Evolutionary conservation across 2,797 vertebrate species (phyloP).

Genomic region (Hyperoplus immaculatus): DNA sequence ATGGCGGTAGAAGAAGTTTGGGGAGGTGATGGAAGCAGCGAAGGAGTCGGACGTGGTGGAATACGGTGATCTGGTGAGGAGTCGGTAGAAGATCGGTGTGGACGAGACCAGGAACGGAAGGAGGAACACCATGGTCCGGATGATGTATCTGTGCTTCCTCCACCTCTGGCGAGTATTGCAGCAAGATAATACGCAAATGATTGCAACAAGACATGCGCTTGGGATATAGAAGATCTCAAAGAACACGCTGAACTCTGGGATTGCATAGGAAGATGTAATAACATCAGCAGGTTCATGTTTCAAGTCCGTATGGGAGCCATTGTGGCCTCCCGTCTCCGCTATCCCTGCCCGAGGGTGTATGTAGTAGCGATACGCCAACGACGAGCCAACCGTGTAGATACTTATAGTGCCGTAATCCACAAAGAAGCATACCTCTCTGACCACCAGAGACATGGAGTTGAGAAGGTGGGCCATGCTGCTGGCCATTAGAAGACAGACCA

Average conservation of each 20-base stretch:
- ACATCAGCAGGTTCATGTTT: neutral
- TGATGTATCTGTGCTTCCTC: conserved; percentile 84
- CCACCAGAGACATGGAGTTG: conserved; percentile 88
- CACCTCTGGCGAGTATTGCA: conserved; percentile 87
- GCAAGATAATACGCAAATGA: conserved; percentile 87
- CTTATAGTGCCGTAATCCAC: conserved; percentile 86
- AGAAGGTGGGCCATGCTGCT: conserved; percentile 86
- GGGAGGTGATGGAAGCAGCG: conserved; percentile 61
- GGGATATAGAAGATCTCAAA: conserved; percentile 86
- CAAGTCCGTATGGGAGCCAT: conserved; percentile 37
- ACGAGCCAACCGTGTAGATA: conserved; percentile 82
- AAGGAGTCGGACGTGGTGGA: conserved; percentile 58
- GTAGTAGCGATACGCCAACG: conserved; percentile 81
- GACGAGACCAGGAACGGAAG: conserved; percentile 86
- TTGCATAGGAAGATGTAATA: neutral
- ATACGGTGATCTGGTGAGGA: conserved; percentile 76
- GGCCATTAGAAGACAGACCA: conserved; percentile 84
- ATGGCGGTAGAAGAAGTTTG: conserved; percentile 85
- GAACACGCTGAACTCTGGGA: conserved; percentile 62
- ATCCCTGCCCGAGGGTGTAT: conserved; percentile 81
- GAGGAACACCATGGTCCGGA: conserved; percentile 88
- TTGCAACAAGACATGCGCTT: conserved; percentile 80
- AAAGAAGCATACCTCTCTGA: conserved; percentile 85
- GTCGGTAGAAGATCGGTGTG: conserved; percentile 85
- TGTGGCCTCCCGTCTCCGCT: conserved; percentile 41